phyloP scores from a whole-genome alignment of 2,888 invertebrate species.

The Celastrina argiolus region DNA sequence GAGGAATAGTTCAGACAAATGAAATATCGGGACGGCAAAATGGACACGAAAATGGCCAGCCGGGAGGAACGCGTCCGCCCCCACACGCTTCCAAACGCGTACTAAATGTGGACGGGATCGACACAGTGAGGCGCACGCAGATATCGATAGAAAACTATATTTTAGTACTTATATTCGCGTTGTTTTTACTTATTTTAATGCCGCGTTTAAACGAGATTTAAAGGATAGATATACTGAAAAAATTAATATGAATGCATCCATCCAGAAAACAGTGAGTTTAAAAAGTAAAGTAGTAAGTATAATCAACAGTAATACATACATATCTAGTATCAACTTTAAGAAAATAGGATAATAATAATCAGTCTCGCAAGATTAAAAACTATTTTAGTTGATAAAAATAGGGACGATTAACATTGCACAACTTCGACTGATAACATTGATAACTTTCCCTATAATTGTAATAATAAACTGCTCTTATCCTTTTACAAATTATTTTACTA shows the following conservation, averaged over 20 bases:
- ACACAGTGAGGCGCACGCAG: slow-evolving; percentile 64
- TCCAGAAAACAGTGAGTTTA: too few relatives aligned
- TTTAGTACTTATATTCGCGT: slow-evolving; percentile 27
- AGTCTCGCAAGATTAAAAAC: not conserved
- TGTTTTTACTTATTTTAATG: not conserved
- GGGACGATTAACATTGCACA: not conserved
- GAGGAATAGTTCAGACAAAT: slow-evolving; percentile 46
- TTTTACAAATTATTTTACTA: not conserved
- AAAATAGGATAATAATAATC: not conserved
- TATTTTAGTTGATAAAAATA: not conserved
- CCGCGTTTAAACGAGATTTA: too few relatives aligned
- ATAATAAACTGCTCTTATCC: not conserved
- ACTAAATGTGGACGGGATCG: slow-evolving; percentile 51
- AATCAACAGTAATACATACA: too few relatives aligned
- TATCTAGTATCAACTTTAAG: too few relatives aligned
- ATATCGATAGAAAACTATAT: slow-evolving; percentile 47
- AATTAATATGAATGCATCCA: too few relatives aligned
- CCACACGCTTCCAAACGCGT: slow-evolving; percentile 52
- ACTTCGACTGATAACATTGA: not conserved
- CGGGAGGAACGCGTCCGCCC: slow-evolving; percentile 44
- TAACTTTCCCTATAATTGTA: not conserved
- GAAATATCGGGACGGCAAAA: slow-evolving; percentile 55
- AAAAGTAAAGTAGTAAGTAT: too few relatives aligned
- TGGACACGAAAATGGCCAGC: slow-evolving; percentile 59
- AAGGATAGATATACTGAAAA: too few relatives aligned